A percentile compares a stretch with the other conserved stretches of the same genome.
Conservation (phyloP, 2,113 vertebrate genomes). For the Orcinus orca region DNA sequence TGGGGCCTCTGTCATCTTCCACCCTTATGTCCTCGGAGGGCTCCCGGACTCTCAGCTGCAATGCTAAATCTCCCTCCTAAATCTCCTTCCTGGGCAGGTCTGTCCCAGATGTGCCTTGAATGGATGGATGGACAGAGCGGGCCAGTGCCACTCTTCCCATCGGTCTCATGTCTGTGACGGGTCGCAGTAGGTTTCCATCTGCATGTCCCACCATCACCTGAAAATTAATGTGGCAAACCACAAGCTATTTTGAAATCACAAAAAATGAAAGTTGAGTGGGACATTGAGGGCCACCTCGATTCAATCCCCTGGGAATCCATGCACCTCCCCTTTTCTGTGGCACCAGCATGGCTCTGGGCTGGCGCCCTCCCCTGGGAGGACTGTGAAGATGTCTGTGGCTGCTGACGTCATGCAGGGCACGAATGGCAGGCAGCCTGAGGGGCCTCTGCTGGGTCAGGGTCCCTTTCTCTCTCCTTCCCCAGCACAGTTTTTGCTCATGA, state of each 20-base stretch:
- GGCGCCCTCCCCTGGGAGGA: not conserved
- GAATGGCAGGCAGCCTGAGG: not conserved
- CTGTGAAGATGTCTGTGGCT: not conserved
- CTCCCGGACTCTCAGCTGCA: not conserved
- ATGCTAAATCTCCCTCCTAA: not conserved
- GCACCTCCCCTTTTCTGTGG: not conserved
- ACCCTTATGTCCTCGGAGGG: not conserved
- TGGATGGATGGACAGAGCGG: not conserved
- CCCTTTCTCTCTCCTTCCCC: not conserved
- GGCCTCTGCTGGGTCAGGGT: not conserved
- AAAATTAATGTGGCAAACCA: conserved; percentile 69
- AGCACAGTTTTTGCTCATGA: conserved; percentile 1
- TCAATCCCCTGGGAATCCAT: not conserved
- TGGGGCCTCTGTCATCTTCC: not conserved
- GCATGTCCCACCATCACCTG: conserved; percentile 40
- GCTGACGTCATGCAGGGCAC: too few species aligned
- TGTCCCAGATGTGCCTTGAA: not conserved
- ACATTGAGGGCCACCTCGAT: not conserved
- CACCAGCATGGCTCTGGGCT: rapidly evolving
- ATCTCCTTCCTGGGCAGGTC: not conserved
- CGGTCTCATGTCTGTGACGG: not conserved
- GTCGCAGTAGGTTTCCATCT: conserved; percentile 13
- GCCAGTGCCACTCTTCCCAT: not conserved
- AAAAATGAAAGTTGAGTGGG: conserved; percentile 69
- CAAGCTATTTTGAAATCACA: conserved; percentile 68